Base-by-base conservation (phyloP, 2,797 vertebrate species). In the Falco berigora region DNA sequence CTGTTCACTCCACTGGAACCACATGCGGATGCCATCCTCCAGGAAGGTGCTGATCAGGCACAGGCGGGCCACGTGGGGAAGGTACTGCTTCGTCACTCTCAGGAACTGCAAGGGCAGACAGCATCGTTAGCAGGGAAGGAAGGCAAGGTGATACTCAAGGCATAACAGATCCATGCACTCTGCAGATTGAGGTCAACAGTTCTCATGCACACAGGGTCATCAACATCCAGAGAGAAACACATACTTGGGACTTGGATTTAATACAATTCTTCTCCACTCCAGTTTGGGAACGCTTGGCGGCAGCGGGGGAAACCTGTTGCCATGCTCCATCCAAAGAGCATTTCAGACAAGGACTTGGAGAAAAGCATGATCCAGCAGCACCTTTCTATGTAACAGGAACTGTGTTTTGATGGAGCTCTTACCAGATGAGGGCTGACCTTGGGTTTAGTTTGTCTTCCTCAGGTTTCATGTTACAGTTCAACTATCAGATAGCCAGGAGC, bases 1-100 rank as follows among this genome's bases (percentile, higher is more conserved):
- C 98, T 99, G 99, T 80, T 99, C 99, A 1, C 98, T 98, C 99
- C 99, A 99, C 98, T 99, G 99, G 97, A 99, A 99, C 99, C 99
- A 99, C 99, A 99, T 99, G 90, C 99, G 99, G 94, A 99, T 99
- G 82, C 99, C 99, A 3, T 99, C 99, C 97, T 99, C 99, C 96
- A 99, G 98, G 98, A 99, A 99, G 91, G 99, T 99, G 98, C 99
- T 99, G 98, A 99, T 99, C 32, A 99, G 98, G 98, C 99, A 99
- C 40, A 99, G 98, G 11, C 98, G 99, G 0, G 99, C 99, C 98
- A 99, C 96, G 36, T 99, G 99, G 6, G 99, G 99, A 56, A 99
- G 98, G 97, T 99, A 99, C 97, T 99, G 99, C 97, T 99, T 99
- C 1, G 99, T 99, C 97, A 99, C 98, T 46, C 99, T 98, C 95